phyloP scores from a whole-genome alignment of 2,797 vertebrate species.

The Enteromius fasciolatus region DNA sequence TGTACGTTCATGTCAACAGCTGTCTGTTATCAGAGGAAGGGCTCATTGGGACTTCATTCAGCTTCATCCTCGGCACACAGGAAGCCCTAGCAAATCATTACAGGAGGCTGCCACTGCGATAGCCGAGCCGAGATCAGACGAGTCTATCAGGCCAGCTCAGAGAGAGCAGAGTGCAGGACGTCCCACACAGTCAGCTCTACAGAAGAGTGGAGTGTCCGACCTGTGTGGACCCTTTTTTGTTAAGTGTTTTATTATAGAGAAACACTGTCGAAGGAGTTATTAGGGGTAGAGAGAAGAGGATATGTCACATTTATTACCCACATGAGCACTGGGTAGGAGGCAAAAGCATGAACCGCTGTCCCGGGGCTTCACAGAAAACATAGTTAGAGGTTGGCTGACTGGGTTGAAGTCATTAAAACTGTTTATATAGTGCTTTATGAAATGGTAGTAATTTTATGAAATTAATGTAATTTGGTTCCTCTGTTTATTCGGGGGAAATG shows the following conservation, averaged over 20 bases:
- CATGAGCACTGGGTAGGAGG: not conserved
- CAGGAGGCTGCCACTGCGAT: conserved; percentile 46
- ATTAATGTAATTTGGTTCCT: conserved; percentile 19
- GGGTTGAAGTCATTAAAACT: conserved; percentile 10
- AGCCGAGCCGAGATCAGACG: conserved; percentile 53
- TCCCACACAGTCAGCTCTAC: not conserved
- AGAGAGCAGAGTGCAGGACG: not conserved
- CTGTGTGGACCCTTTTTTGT: not conserved
- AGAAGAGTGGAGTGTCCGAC: not conserved
- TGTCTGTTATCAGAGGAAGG: conserved; percentile 17
- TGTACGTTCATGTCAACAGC: not conserved
- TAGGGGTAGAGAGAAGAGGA: not conserved
- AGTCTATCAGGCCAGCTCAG: conserved; percentile 15
- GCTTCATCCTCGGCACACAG: conserved; percentile 44
- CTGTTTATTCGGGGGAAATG: conserved; percentile 12
- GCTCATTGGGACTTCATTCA: conserved; percentile 25
- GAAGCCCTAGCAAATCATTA: conserved; percentile 66
- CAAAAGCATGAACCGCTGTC: not conserved
- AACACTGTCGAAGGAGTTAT: not conserved
- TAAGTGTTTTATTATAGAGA: not conserved
- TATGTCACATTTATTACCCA: not conserved
- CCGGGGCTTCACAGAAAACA: not conserved
- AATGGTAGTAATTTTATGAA: conserved; percentile 28
- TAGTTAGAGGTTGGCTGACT: not conserved
- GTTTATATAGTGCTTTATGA: conserved; percentile 30